Evolutionary conservation across 1,140 invertebrate genomes (phyloP).

Genomic region (Diprion similis): DNA sequence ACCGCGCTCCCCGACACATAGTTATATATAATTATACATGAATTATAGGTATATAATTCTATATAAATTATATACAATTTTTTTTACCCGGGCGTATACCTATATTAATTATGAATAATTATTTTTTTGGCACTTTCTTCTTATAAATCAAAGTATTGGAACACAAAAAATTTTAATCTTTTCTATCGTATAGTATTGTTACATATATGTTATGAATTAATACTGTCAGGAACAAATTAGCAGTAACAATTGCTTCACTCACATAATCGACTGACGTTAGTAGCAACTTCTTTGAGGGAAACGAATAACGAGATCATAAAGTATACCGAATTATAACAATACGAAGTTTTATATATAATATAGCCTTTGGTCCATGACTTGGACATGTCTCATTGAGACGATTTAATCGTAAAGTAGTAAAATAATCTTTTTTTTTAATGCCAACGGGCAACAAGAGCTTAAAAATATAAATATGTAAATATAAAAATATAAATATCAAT

Average conservation of each 20-base stretch:
- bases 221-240: not conserved
- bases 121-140: not conserved
- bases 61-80: too few relatives aligned
- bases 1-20: too few relatives aligned
- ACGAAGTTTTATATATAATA: not conserved
- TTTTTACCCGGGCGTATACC: too few relatives aligned
- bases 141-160: not conserved
- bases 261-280: not conserved
- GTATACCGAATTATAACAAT: not conserved
- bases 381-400: not conserved
- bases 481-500: not conserved
- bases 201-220: not conserved
- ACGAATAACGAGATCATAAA: not conserved
- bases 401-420: not conserved
- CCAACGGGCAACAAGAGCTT: not conserved
- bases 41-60: too few relatives aligned
- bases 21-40: too few relatives aligned
- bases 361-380: not conserved
- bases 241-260: not conserved
- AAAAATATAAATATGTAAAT: not conserved
- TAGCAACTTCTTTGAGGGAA: not conserved
- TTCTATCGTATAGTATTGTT: not conserved
- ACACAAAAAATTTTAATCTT: not conserved
- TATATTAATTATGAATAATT: too few relatives aligned
- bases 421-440: not conserved